These are phyloP conservation scores for Phaedon cochleariae DNA, from an alignment of 2,888 invertebrate species.

Conservation along the genomic window DNA sequence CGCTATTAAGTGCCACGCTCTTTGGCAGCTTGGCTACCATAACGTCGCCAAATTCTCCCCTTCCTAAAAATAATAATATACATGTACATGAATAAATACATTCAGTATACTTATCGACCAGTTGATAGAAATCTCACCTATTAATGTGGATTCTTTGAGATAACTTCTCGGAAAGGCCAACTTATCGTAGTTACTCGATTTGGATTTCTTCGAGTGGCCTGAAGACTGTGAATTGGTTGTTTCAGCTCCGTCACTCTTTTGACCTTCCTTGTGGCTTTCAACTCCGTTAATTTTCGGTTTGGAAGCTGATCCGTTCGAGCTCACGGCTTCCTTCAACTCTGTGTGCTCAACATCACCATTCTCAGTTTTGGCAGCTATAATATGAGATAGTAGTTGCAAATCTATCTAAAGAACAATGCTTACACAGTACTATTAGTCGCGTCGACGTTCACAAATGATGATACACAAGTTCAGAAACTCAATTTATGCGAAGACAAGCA, in stretches of 20 bases:
- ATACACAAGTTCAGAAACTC: too few relatives aligned
- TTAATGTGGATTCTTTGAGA: constrained; percentile 73
- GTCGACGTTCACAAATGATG: too few relatives aligned
- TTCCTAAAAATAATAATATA: constrained; percentile 51
- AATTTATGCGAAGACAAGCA: too few relatives aligned
- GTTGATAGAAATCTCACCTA: constrained; percentile 55
- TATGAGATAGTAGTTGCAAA: constrained; percentile 29
- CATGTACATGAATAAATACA: too few relatives aligned
- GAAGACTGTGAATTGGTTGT: constrained; percentile 69
- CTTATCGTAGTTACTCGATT: constrained; percentile 76
- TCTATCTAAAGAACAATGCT: too few relatives aligned
- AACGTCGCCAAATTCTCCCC: constrained; percentile 93
- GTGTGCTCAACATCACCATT: constrained; percentile 66
- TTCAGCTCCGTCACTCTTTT: constrained; percentile 73
- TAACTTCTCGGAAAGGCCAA: constrained; percentile 77
- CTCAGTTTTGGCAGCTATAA: constrained; percentile 70
- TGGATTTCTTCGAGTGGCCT: constrained; percentile 69
- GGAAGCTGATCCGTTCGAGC: constrained; percentile 63
- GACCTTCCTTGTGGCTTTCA: constrained; percentile 67
- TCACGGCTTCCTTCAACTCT: constrained; percentile 69
- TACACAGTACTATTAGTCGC: too few relatives aligned
- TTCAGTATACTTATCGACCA: constrained; percentile 2
- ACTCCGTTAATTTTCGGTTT: constrained; percentile 68
- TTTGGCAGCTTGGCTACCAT: constrained; percentile 73
- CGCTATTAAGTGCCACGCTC: constrained; percentile 42